These are phyloP conservation scores for Ceratina calcarata DNA, from an alignment of 1,140 invertebrate genomes.

Conservation along the genomic window DNA sequence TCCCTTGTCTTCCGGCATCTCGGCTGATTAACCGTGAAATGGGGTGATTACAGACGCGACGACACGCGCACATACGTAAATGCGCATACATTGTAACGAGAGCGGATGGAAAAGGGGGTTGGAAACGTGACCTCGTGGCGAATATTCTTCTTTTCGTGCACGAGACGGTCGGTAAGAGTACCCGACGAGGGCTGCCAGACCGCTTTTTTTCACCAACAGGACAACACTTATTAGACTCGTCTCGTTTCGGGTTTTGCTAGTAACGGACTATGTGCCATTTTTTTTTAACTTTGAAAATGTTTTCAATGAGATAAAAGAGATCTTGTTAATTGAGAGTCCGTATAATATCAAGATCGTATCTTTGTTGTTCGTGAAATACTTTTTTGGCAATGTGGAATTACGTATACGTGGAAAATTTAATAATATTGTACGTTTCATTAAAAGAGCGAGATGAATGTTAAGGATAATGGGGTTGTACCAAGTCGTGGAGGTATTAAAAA, in stretches of 20 bases:
- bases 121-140: slow-evolving; percentile 42
- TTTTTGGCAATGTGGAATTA: too few relatives aligned
- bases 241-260: not conserved
- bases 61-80: slow-evolving; percentile 43
- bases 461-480: too few relatives aligned
- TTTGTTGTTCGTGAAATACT: too few relatives aligned
- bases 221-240: not conserved
- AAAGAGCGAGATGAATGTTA: not conserved
- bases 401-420: not conserved
- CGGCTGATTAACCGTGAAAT: slow-evolving; percentile 52
- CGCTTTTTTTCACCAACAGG: not conserved
- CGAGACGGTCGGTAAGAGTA: slow-evolving; percentile 29
- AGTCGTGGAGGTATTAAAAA: not conserved
- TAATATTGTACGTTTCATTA: not conserved
- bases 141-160: slow-evolving; percentile 34
- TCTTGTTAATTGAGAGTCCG: too few relatives aligned
- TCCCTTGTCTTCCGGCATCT: slow-evolving; percentile 32
- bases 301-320: too few relatives aligned
- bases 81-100: slow-evolving; percentile 33
- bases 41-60: slow-evolving; percentile 39
- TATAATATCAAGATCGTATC: too few relatives aligned
- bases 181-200: slow-evolving; percentile 1
- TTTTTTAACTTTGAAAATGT: not conserved
- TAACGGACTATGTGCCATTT: not conserved
- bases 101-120: slow-evolving; percentile 6